phyloP scores from a whole-genome alignment of 2,113 vertebrate species.

The Sinocyclocheilus maitianheensis region DNA sequence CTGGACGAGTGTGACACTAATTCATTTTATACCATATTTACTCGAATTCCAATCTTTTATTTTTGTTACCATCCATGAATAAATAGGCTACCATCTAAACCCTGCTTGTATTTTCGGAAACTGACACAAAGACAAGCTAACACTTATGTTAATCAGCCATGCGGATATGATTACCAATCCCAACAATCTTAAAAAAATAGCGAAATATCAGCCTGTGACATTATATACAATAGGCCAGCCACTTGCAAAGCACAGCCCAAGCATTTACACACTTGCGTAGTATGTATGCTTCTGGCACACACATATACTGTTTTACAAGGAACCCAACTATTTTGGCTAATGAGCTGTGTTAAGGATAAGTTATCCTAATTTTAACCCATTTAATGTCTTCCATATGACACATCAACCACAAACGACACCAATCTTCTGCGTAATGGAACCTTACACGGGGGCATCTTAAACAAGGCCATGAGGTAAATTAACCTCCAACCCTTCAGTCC shows the following conservation, averaged over 20 bases:
- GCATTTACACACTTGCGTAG: neutral
- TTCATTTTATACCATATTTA: too few relatives aligned
- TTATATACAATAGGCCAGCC: neutral
- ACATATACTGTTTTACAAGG: slow-evolving; percentile 9
- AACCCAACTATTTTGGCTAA: slow-evolving; percentile 33
- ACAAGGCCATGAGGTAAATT: slow-evolving; percentile 38
- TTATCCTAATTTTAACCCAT: slow-evolving; percentile 16
- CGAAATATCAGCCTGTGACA: neutral
- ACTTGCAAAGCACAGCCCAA: neutral
- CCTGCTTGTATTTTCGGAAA: too few relatives aligned
- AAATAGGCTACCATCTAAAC: neutral
- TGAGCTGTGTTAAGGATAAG: slow-evolving; percentile 38
- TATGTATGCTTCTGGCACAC: slow-evolving; percentile 1
- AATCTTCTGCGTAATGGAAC: slow-evolving; percentile 16
- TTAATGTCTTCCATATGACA: slow-evolving; percentile 38
- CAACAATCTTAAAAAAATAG: neutral
- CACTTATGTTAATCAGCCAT: neutral
- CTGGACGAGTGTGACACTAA: too few relatives aligned
- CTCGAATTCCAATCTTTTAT: too few relatives aligned
- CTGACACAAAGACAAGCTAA: neutral
- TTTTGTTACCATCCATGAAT: too few relatives aligned
- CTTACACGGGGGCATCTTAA: neutral
- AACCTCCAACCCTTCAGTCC: slow-evolving; percentile 20
- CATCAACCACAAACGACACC: slow-evolving; percentile 37
- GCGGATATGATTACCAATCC: neutral